phyloP scores from a whole-genome alignment of 2,888 invertebrate genomes.

The Cosmia pyralina region DNA sequence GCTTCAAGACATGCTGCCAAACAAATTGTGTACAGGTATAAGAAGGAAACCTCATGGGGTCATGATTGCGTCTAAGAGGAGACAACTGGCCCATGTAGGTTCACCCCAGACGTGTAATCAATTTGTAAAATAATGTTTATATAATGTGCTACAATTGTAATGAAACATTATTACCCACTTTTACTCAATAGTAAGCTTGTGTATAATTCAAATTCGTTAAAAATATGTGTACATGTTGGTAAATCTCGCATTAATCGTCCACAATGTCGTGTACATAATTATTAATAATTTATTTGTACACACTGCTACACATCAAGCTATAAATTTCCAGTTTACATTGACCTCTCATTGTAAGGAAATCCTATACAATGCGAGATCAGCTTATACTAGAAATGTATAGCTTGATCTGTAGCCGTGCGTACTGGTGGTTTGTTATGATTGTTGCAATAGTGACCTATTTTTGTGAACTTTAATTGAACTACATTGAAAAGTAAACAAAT shows the following conservation, averaged over 20 bases:
- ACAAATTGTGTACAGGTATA: constrained; percentile 4
- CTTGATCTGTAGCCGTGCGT: too few species aligned
- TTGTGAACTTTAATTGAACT: constrained; percentile 18
- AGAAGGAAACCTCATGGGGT: neutral
- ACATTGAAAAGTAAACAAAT: constrained; percentile 19
- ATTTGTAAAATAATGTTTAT: neutral
- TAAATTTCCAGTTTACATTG: too few species aligned
- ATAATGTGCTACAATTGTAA: constrained; percentile 7
- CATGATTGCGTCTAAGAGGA: neutral
- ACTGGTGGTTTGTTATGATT: constrained; percentile 28
- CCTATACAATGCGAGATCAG: too few species aligned
- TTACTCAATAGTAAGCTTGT: neutral
- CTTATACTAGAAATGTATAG: too few species aligned
- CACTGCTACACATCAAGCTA: too few species aligned
- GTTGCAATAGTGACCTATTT: constrained; percentile 20
- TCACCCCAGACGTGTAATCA: neutral
- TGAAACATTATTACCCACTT: neutral
- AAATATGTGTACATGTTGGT: constrained; percentile 27
- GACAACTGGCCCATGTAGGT: neutral
- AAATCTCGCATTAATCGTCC: constrained; percentile 30
- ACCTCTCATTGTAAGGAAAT: too few species aligned
- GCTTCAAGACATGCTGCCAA: constrained; percentile 12
- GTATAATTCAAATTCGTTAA: neutral
- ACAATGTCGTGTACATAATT: constrained; percentile 43
- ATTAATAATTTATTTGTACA: constrained; percentile 43